Evolutionary conservation across 2,888 invertebrate species (phyloP).

Genomic region (Morpho deidamia): DNA sequence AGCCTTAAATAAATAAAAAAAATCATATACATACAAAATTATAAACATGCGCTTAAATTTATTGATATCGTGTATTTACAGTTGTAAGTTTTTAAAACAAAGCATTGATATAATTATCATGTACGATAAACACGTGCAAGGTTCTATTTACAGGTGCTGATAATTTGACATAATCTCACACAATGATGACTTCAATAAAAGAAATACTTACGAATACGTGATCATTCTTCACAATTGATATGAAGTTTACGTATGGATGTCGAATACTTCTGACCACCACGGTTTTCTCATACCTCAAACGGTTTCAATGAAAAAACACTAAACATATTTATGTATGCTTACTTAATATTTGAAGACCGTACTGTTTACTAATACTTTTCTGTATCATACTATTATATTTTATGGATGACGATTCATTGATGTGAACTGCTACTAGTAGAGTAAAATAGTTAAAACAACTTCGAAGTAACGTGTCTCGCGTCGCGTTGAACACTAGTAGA

Average conservation of each 20-base stretch:
- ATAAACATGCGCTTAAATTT: background rate
- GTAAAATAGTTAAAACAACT: background rate
- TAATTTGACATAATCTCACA: background rate
- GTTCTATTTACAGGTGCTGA: slow-evolving; percentile 2
- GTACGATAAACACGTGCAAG: slow-evolving; percentile 3
- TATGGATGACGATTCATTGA: no score
- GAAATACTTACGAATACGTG: slow-evolving; percentile 13
- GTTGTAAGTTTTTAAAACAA: slow-evolving; percentile 3
- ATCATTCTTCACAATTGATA: slow-evolving; percentile 15
- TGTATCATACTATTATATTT: no score
- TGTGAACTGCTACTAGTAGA: background rate
- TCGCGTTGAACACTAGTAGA: slow-evolving; percentile 34
- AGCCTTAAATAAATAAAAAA: no score
- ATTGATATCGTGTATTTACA: background rate
- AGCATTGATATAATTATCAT: background rate
- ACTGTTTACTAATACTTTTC: no score
- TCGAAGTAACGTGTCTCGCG: slow-evolving; percentile 30
- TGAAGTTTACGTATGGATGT: background rate
- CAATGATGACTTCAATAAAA: background rate
- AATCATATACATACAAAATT: background rate
- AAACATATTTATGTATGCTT: slow-evolving; percentile 2
- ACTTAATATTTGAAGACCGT: no score
- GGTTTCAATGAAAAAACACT: slow-evolving; percentile 5
- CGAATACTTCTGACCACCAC: slow-evolving; percentile 2
- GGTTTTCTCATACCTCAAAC: slow-evolving; percentile 18